Evolutionary conservation across 2,113 vertebrate species (phyloP), one percentile per base, ranked within the genome.

Genomic region (Panthera tigris): DNA sequence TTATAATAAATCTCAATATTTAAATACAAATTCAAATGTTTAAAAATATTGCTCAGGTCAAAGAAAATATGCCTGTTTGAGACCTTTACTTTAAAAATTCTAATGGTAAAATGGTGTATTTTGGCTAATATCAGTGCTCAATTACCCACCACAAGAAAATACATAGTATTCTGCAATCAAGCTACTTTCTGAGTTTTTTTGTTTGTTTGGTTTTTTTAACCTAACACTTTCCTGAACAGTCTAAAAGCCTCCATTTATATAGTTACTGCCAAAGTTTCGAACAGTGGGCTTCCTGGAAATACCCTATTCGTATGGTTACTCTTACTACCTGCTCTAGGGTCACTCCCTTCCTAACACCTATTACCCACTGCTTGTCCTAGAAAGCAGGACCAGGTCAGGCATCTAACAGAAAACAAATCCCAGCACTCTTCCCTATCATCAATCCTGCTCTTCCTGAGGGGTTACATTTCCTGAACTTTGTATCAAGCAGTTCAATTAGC

Each of bases 1-100:
- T 89, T 78, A 89, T 29, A 93, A 69, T 52, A 66, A 45, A 78
- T 69, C 15, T 61, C 41, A 83, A 29, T 88, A 84, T 76, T 83
- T 94, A 95, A 95, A 68, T 80, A 57, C 55, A 11, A 94, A 96
- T 86, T 91, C 27, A 79, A 93, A 74, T 92, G 4, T 65, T 48
- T 69, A 65, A 79, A 86, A 89, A 39, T 23, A 86, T 2, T 76
- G 10, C 73, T 4, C 29, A 89, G 10, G 21, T 39, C 71, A 90
- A 94, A 96, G 15, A 89, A 94, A 84, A 92, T 57, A 91, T 9
- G 21, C 16, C 57, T 68, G 11, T 57, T 80, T 71, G 68, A 91
- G 41, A 91, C 8, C 36, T 57, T 27, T 84, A 63, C 57, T 69
- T 87, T 80, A 94, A 96, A 90, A 92, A 74, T n/a, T 90, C 71